Evolutionary conservation across 2,113 vertebrate genomes (phyloP), one percentile per base, ranked within the genome.

Genomic region (Crotalus horridus): DNA sequence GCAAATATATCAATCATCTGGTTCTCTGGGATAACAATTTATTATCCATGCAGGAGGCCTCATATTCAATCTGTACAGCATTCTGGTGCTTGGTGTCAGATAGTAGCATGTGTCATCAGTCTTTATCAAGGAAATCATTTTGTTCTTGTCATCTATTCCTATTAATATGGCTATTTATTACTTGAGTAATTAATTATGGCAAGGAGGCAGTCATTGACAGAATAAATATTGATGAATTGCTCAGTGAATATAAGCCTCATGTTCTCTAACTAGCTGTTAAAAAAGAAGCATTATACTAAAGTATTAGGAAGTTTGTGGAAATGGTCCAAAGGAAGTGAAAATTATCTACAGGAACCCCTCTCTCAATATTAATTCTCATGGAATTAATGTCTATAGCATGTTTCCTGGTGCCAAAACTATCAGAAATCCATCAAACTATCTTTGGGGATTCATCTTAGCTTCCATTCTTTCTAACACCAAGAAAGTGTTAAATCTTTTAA

Each of bases 1-100:
- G 98, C 97, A 98, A 99, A 99, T 96, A 96, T 98, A 98, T 99
- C 98, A 98, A 99, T 99, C 99, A 99, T 98, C 99, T 98, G 97
- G 98, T 98, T 98, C 97, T 97, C 97, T 97, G 97, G 98, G 98
- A 98, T 98, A 99, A 97, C 97, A 97, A 99, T 99, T 99, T 99
- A 99, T 99, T 98, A 99, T 98, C 98, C 98, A 98, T 98, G 98
- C 97, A 97, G 97, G 98, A 98, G 98, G 98, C 98, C 98, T 98
- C 97, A 96, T 97, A 99, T 99, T 98, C 98, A 99, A 99, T 99
- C 98, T 99, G 97, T 97, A 96, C 95, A 95, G 97, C 96, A 97
- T 98, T 99, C 97, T 94, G 96, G 74, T 97, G 97, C 98, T 98
- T 98, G 97, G 95, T 97, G 96, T 98, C 98, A 97, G 97, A 98